Base-by-base conservation (phyloP, 1,140 invertebrate genomes). In the Pseudomyrmex gracilis region DNA sequence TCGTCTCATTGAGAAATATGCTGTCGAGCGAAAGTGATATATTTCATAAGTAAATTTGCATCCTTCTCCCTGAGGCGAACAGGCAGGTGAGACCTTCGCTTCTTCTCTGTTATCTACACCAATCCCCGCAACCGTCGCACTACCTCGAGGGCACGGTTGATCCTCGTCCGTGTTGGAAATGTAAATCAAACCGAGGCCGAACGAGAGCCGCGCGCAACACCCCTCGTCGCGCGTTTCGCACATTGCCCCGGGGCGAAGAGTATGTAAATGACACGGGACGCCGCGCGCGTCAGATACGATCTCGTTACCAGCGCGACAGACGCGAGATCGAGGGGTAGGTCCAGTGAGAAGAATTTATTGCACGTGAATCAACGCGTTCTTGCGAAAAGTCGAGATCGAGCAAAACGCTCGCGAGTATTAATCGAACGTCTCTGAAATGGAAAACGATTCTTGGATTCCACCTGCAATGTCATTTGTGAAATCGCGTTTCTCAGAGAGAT, bases 241-340 rank as follows among this genome's bases (percentile, higher is more conserved):
- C 85, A 86, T 87, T 58, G 89, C 92, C 90, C 87, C 73, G 60
- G 84, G 90, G 90, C 88, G 89, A 91, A 89, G 91, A 80, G 76
- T 93, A 93, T 93, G 93, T 90, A 93, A 93, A 93, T 93, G 93
- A 91, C 91, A 92, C 90, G 90, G 88, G 90, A 83, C 85, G 85
- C 83, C 13, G 34, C 51, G 76, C 76, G 76, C 76, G 85, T 90
- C 88, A 87, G 89, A 91, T 91, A 91, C 82, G 90, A 92, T 91
- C 91, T 92, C 88, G 90, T 92, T 92, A 91, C 86, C 83, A 84
- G 60, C 80, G 74, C 73, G 76, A 86, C 82, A 83, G 74, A 68
- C 55, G 68, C 20, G 60, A 5, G 58, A 12, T 12, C 12, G 53
- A 17, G 66, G 51, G 53, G 43, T 64, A 49, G 34, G 8, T 2